phyloP scores from a whole-genome alignment of 2,113 vertebrate genomes.

The Passerina amoena region DNA sequence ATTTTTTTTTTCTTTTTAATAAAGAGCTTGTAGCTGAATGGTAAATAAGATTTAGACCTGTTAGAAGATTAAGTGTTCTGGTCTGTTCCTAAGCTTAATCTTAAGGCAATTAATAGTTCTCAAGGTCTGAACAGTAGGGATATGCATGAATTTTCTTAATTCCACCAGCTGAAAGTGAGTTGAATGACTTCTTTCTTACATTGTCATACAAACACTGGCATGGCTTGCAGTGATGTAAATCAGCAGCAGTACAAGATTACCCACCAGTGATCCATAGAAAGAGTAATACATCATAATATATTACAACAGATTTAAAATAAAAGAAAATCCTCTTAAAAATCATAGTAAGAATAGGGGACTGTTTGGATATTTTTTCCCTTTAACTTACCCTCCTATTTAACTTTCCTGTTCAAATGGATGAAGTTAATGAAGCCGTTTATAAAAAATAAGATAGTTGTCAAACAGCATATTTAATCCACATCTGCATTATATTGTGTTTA shows the following conservation, averaged over 20 bases:
- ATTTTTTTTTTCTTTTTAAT: neutral
- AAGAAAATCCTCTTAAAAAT: neutral
- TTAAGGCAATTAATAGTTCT: conserved; percentile 49
- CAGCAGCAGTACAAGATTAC: neutral
- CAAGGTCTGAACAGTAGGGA: neutral
- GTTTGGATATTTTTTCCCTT: neutral
- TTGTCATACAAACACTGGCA: neutral
- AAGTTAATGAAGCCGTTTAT: neutral
- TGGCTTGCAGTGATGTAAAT: neutral
- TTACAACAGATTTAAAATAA: neutral
- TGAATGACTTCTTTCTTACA: neutral
- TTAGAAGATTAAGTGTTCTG: conserved; percentile 57
- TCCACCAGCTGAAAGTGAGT: neutral
- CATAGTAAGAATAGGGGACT: neutral
- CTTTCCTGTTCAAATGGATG: neutral
- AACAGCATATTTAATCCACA: neutral
- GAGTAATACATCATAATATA: neutral
- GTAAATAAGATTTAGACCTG: conserved; percentile 48
- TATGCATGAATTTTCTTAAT: conserved; percentile 29
- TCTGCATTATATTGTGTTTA: neutral
- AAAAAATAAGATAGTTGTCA: neutral
- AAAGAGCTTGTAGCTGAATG: conserved; percentile 15
- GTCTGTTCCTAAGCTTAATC: conserved; percentile 41
- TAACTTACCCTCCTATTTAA: neutral
- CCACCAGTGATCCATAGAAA: neutral